Conservation (phyloP, 2,888 invertebrate species). For the Aethes cnicana region DNA sequence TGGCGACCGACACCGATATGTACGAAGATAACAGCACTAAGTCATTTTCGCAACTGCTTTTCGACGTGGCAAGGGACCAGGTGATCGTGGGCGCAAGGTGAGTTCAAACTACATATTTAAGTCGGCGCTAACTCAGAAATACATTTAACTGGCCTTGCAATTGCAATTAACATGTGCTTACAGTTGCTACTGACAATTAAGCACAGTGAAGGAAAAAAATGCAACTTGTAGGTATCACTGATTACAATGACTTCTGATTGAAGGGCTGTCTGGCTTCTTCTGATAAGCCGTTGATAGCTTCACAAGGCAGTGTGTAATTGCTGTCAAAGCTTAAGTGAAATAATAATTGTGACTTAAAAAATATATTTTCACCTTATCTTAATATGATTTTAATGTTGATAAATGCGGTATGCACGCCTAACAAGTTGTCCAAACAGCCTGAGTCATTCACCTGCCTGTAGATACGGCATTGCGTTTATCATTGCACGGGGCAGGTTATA, state of each 20-base stretch:
- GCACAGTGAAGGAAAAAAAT: conserved; percentile 8
- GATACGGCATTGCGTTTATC: conserved; percentile 41
- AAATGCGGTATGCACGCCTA: conserved; percentile 45
- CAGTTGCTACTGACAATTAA: conserved; percentile 21
- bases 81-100: conserved; percentile 95
- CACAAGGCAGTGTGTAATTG: conserved; percentile 14
- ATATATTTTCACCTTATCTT: conserved; percentile 36
- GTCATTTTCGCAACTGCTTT: conserved; percentile 91
- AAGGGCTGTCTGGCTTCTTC: conserved; percentile 10
- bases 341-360: background rate
- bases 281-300: conserved; percentile 14
- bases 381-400: conserved; percentile 57
- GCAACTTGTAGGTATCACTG: conserved; percentile 10
- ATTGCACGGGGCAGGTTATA: conserved; percentile 29
- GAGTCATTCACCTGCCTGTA: conserved; percentile 65
- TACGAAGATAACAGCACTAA: conserved; percentile 89
- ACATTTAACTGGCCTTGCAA: conserved; percentile 24
- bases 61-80: conserved; percentile 93
- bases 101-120: conserved; percentile 56
- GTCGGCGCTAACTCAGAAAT: conserved; percentile 22
- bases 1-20: conserved; percentile 84
- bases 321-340: conserved; percentile 13
- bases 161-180: conserved; percentile 26
- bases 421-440: conserved; percentile 55
- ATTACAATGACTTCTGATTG: conserved; percentile 24